These are phyloP conservation scores for Heliconius aoede DNA, from an alignment of 2,888 invertebrate genomes.

Conservation along the genomic window DNA sequence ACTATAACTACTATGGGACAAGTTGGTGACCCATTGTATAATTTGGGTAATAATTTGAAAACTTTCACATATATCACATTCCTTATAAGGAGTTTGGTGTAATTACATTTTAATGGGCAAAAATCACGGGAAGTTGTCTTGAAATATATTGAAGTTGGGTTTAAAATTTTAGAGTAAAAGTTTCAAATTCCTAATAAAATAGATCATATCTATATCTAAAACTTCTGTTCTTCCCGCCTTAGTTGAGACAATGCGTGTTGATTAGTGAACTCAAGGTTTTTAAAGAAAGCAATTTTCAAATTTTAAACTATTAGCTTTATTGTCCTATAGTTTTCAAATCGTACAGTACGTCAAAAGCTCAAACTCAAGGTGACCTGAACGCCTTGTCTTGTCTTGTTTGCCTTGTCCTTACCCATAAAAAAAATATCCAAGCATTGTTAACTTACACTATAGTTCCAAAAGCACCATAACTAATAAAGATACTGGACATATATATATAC, in stretches of 20 bases:
- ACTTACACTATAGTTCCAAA: background rate
- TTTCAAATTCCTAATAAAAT: too few relatives aligned
- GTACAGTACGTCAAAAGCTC: too few relatives aligned
- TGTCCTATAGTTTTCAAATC: too few relatives aligned
- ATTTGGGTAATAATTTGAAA: conserved; percentile 24
- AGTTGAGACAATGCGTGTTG: background rate
- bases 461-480: background rate
- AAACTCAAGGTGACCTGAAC: too few relatives aligned
- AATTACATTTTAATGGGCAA: conserved; percentile 6
- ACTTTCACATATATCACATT: conserved; percentile 22
- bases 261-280: background rate
- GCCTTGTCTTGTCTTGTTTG: too few relatives aligned
- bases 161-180: too few relatives aligned
- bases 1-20: conserved; percentile 47
- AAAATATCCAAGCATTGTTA: background rate
- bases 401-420: too few relatives aligned
- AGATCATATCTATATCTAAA: background rate
- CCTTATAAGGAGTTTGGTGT: background rate
- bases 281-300: background rate
- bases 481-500: background rate
- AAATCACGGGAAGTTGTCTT: background rate
- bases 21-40: conserved; percentile 25
- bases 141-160: background rate
- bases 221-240: background rate
- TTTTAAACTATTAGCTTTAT: background rate